phyloP scores from a whole-genome alignment of 2,113 vertebrate species.

The Ciconia stormi region DNA sequence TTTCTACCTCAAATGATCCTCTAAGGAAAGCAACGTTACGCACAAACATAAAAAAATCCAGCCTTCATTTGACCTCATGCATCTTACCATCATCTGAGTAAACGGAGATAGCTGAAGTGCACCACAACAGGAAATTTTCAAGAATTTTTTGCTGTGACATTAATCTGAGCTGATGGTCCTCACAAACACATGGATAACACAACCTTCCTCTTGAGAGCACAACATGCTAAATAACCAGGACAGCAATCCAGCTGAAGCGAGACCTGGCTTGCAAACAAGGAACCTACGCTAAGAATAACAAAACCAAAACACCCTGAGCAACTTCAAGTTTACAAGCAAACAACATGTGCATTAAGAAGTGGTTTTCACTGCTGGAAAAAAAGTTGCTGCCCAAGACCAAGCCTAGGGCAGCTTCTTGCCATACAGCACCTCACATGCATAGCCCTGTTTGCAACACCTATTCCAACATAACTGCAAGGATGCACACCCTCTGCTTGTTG shows the following conservation, averaged over 20 bases:
- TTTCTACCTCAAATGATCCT: neutral
- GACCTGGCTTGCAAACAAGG: constrained; percentile 43
- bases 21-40: neutral
- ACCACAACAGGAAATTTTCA: neutral
- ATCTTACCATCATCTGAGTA: constrained; percentile 37
- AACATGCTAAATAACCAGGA: constrained; percentile 29
- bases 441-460: neutral
- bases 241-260: constrained; percentile 12
- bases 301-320: constrained; percentile 48
- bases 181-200: neutral
- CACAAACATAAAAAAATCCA: neutral
- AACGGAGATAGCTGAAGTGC: neutral
- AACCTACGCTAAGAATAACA: neutral
- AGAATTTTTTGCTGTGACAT: neutral
- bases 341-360: constrained; percentile 28
- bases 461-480: neutral
- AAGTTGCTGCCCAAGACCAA: neutral
- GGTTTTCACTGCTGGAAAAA: neutral
- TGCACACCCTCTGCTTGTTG: neutral
- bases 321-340: constrained; percentile 54
- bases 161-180: constrained; percentile 5
- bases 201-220: constrained; percentile 9
- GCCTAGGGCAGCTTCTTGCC: neutral
- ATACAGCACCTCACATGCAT: neutral
- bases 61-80: neutral